A percentile compares a stretch with the other conserved stretches of the same genome.
phyloP scores from a whole-genome alignment of 2,113 vertebrate genomes.

The Crocuta crocuta region DNA sequence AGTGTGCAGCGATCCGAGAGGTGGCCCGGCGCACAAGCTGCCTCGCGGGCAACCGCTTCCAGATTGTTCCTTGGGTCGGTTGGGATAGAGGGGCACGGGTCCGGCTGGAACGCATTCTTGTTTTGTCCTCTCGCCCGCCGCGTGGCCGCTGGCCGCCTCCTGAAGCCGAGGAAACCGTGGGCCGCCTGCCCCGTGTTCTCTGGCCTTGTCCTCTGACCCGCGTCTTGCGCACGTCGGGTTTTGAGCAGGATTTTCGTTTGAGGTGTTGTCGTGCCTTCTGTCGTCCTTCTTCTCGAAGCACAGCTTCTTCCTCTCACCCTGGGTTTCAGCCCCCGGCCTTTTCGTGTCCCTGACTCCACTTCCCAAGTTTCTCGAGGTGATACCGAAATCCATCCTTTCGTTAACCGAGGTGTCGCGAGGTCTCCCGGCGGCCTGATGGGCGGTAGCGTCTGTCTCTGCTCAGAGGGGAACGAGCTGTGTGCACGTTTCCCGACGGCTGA shows the following conservation, averaged over 20 bases:
- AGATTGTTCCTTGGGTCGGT: background rate
- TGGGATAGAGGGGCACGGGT: background rate
- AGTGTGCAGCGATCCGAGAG: background rate
- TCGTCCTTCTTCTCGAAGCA: background rate
- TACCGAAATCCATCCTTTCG: background rate
- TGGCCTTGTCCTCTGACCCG: too few species aligned
- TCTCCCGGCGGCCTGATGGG: background rate
- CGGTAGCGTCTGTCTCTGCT: background rate
- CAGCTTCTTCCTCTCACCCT: background rate
- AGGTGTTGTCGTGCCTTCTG: background rate
- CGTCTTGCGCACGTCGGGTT: background rate
- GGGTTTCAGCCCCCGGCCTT: background rate
- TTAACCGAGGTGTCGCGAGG: background rate
- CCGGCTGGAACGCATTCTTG: fast-evolving
- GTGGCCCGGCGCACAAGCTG: too few species aligned
- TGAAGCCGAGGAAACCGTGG: background rate
- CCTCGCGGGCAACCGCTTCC: background rate
- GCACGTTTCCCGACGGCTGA: background rate
- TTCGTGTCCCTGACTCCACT: background rate
- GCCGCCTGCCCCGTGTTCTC: too few species aligned
- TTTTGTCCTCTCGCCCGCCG: background rate
- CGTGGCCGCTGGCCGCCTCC: too few species aligned
- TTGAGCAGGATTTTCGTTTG: background rate
- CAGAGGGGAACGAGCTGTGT: background rate
- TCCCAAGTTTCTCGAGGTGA: background rate